Evolutionary conservation across 1,140 invertebrate species (phyloP).

Genomic region (Meloidogyne hapla): DNA sequence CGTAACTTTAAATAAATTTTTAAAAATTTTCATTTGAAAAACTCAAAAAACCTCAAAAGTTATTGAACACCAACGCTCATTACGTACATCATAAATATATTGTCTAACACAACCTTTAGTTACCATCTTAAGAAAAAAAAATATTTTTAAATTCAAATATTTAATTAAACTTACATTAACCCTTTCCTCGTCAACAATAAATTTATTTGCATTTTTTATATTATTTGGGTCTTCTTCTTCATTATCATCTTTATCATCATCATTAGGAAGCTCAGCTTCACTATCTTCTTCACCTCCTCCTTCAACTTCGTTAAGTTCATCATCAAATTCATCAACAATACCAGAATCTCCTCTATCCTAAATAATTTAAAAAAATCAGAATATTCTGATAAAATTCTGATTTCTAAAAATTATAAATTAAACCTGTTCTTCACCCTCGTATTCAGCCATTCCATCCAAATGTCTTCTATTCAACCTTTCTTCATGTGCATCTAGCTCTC

Average conservation of each 20-base stretch:
- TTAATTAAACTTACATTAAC: neutral
- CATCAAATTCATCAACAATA: slow-evolving; percentile 23
- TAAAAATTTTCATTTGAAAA: neutral
- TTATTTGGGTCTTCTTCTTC: neutral
- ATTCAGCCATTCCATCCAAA: slow-evolving; percentile 70
- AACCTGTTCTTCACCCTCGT: slow-evolving; percentile 67
- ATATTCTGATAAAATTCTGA: neutral
- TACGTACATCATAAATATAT: slow-evolving; percentile 76
- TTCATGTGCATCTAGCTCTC: slow-evolving; percentile 62
- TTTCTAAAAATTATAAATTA: neutral
- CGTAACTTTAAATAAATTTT: slow-evolving; percentile 63
- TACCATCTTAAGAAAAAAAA: slow-evolving; percentile 27
- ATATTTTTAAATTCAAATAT: slow-evolving; percentile 15
- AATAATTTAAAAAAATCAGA: slow-evolving; percentile 22
- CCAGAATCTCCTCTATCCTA: slow-evolving; percentile 60
- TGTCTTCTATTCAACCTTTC: slow-evolving; percentile 54
- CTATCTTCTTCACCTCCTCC: slow-evolving; percentile 71
- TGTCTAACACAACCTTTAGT: slow-evolving; percentile 63
- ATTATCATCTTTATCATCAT: slow-evolving; percentile 36
- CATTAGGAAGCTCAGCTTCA: slow-evolving; percentile 67
- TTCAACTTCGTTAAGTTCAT: slow-evolving; percentile 44
- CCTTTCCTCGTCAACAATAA: neutral
- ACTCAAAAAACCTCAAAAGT: slow-evolving; percentile 69
- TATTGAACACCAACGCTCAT: slow-evolving; percentile 76
- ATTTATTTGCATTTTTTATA: slow-evolving; percentile 9